phyloP scores from a whole-genome alignment of 1,140 invertebrate species.

The Armadillidium nasatum region DNA sequence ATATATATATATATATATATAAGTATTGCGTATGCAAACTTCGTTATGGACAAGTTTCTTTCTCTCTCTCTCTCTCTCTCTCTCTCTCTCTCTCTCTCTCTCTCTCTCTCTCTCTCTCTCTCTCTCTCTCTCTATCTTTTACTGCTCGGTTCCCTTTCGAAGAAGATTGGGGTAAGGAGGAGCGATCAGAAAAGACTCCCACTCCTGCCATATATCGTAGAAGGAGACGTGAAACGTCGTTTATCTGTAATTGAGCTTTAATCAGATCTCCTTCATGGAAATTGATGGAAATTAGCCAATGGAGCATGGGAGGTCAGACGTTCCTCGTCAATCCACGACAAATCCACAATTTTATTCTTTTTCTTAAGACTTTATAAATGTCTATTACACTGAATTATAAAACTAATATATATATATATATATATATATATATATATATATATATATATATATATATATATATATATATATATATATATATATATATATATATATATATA shows the following conservation, averaged over 20 bases:
- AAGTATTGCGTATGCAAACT: too few relatives aligned
- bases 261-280: neutral
- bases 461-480: conserved; percentile 24
- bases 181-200: conserved; percentile 2
- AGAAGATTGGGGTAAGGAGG: neutral
- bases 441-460: conserved; percentile 13
- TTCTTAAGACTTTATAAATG: neutral
- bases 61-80: conserved; percentile 4
- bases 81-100: neutral
- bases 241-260: neutral
- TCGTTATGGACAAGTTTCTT: too few relatives aligned
- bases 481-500: conserved; percentile 24
- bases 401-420: neutral
- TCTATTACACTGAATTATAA: neutral
- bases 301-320: neutral
- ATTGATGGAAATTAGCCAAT: conserved; percentile 4
- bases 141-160: neutral
- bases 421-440: conserved; percentile 13
- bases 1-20: conserved; percentile 9
- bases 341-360: neutral
- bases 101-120: conserved; percentile 14
- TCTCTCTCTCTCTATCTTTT: neutral
- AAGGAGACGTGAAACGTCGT: neutral
- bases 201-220: neutral
- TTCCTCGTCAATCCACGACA: neutral